Evolutionary conservation across 1,140 invertebrate genomes (phyloP).

Genomic region (Armadillidium nasatum): DNA sequence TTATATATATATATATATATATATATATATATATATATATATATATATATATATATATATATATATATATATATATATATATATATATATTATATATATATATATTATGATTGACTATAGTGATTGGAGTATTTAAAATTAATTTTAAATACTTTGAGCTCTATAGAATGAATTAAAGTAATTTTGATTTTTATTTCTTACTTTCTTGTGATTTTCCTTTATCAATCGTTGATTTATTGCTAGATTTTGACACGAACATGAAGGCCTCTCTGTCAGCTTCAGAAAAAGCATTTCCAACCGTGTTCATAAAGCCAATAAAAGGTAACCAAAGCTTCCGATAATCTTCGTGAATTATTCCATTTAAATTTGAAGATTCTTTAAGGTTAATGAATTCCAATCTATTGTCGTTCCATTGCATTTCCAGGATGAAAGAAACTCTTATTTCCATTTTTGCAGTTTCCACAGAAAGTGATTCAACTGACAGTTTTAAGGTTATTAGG

Average conservation of each 20-base stretch:
- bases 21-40: too few relatives aligned
- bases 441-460: conserved; percentile 41
- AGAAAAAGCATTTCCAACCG: neutral
- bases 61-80: too few relatives aligned
- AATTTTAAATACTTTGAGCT: too few relatives aligned
- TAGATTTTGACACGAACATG: conserved; percentile 40
- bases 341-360: conserved; percentile 1
- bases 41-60: too few relatives aligned
- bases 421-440: conserved; percentile 38
- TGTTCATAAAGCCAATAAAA: conserved; percentile 17
- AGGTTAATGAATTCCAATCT: conserved; percentile 41
- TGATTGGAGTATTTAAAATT: too few relatives aligned
- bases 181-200: neutral
- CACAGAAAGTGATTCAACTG: conserved; percentile 37
- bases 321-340: conserved; percentile 16
- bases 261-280: conserved; percentile 37
- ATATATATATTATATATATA: too few relatives aligned
- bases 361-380: conserved; percentile 40
- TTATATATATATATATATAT: too few relatives aligned
- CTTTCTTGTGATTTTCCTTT: conserved; percentile 36
- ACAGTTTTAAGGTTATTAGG: conserved; percentile 30
- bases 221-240: conserved; percentile 33
- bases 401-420: conserved; percentile 37
- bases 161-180: too few relatives aligned
- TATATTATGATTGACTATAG: too few relatives aligned